Base-by-base conservation (phyloP, 2,797 vertebrate species). In the Glyptemys insculpta region DNA sequence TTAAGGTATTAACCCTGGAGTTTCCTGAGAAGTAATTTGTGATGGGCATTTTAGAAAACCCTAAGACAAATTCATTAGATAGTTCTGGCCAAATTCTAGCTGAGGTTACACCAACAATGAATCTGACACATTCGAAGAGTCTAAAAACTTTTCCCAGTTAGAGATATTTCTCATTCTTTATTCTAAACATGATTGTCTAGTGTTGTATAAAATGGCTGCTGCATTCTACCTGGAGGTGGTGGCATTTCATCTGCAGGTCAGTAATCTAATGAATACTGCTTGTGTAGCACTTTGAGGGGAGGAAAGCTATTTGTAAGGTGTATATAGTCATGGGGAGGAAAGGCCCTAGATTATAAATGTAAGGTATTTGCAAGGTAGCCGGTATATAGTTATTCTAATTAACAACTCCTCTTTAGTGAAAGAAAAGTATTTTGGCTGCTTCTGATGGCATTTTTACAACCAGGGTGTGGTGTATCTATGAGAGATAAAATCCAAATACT, bases 401-500 rank as follows among this genome's bases (percentile, higher is more conserved):
- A 93, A 94, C 89, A 95, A 89, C 85, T 95, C 89, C 57, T 91
- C 93, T 92, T 90, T 89, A 83, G 94, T 94, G 54, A 82, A 96
- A 93, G 72, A 84, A 86, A 83, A 88, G 80, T 85, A n/a, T 83
- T 89, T 96, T 92, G 91, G 87, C 93, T 95, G 83, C 52, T 79
- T 87, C 62, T 49, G 76, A 84, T 93, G 92, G 94, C 94, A 96
- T 95, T 92, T 96, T 97, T 96, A 94, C 95, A 94, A 94, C 94
- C 86, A 91, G 97, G 94, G 95, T 31, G 96, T 2, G 93, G 96
- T 95, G 52, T 95, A 94, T 93, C 92, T 95, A 44, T 90, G 93
- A 27, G 41, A 97, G 96, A 97, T 97, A 97, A 97, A 96, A 96
- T 95, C 95, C 95, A 83, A 87, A 78, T 89, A 56, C 65, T 94